Evolutionary conservation across 2,888 invertebrate genomes (phyloP).

Genomic region (Epinotia brunnichana): DNA sequence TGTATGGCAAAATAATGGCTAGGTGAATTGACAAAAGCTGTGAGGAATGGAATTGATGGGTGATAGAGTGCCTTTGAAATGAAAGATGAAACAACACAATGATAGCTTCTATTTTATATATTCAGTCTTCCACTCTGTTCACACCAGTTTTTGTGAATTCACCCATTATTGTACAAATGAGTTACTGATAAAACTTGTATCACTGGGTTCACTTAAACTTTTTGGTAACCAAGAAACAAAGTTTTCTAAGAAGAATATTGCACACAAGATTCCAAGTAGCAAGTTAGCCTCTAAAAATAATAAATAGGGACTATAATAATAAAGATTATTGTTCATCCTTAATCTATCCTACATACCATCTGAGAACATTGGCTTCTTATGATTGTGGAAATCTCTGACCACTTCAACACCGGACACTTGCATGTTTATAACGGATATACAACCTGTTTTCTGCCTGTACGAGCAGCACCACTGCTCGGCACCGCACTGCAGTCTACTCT

Average conservation of each 20-base stretch:
- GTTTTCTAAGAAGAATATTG: not conserved
- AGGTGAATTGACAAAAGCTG: not conserved
- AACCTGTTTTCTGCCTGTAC: constrained; percentile 77
- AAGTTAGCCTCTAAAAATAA: not conserved
- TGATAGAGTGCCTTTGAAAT: not conserved
- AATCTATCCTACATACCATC: constrained; percentile 51
- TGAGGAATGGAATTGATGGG: not conserved
- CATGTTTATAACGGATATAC: constrained; percentile 79
- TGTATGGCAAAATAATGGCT: not conserved
- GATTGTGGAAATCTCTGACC: constrained; percentile 77
- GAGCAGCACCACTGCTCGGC: constrained; percentile 80
- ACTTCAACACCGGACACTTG: constrained; percentile 76
- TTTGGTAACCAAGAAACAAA: not conserved
- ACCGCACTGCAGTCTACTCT: constrained; percentile 76
- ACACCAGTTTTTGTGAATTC: not conserved
- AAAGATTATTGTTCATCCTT: not conserved
- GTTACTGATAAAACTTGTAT: not conserved
- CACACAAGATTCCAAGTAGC: not conserved
- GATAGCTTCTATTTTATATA: too few species aligned
- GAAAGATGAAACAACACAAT: too few species aligned
- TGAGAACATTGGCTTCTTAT: constrained; percentile 76
- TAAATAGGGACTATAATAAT: not conserved
- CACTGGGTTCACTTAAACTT: too few species aligned
- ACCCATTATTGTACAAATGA: not conserved
- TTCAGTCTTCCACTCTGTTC: not conserved